Conservation (phyloP, 2,113 vertebrate species). For the Sinocyclocheilus anshuiensis region DNA sequence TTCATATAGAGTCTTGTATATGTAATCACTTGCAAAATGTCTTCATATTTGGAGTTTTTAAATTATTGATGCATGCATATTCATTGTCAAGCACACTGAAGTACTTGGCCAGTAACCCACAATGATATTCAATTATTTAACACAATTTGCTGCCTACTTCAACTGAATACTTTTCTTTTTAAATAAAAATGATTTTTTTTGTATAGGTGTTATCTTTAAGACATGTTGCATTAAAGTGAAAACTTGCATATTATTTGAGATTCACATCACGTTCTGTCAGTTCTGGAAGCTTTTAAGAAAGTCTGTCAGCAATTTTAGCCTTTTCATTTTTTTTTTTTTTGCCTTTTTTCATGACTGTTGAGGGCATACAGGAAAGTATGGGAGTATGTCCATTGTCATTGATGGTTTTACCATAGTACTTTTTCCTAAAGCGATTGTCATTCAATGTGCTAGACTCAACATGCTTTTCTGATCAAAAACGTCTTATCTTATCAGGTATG, state of each 20-base stretch:
- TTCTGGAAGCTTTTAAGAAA: not conserved
- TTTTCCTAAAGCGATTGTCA: not conserved
- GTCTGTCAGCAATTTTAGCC: not conserved
- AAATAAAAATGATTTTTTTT: not conserved
- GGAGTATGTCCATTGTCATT: not conserved
- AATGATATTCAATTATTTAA: not conserved
- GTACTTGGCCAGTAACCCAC: not conserved
- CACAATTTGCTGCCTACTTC: not conserved
- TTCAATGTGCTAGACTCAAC: not conserved
- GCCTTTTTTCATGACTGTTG: not conserved
- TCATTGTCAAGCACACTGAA: not conserved
- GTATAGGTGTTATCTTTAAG: not conserved
- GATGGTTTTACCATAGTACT: not conserved
- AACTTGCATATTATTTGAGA: not conserved
- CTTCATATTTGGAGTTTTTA: not conserved
- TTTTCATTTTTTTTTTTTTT: not conserved
- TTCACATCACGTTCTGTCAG: not conserved
- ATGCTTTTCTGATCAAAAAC: not conserved
- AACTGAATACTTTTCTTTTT: too few relatives aligned
- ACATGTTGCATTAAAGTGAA: not conserved
- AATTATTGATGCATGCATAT: not conserved
- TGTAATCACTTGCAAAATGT: not conserved
- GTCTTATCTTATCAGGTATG: slow-evolving; percentile 78
- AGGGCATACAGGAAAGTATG: not conserved
- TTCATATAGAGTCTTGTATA: not conserved